Evolutionary conservation across 2,113 vertebrate species (phyloP).

Genomic region (Petroica traversi): DNA sequence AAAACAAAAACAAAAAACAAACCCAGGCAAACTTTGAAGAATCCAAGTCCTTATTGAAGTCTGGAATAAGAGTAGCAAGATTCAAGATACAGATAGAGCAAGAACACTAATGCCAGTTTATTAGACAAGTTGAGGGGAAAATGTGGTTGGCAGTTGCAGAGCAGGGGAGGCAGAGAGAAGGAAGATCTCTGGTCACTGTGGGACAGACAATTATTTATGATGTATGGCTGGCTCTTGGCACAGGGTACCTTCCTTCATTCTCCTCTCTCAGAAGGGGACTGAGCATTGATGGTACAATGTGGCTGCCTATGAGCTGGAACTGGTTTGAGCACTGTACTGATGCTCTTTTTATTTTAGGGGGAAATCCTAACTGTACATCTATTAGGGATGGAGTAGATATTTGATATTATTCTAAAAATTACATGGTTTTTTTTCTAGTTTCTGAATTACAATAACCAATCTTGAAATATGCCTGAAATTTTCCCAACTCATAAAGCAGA

Average conservation of each 20-base stretch:
- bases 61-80: background rate
- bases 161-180: background rate
- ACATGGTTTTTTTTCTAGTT: background rate
- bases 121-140: background rate
- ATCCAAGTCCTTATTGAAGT: background rate
- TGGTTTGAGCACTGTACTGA: rapidly evolving
- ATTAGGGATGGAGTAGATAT: background rate
- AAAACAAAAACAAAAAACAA: background rate
- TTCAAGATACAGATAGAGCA: background rate
- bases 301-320: background rate
- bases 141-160: background rate
- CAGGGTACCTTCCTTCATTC: background rate
- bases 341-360: background rate
- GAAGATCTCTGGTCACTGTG: background rate
- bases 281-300: background rate
- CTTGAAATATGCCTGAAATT: background rate
- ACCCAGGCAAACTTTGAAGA: background rate
- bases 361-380: background rate
- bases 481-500: background rate
- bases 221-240: background rate
- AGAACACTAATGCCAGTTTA: background rate
- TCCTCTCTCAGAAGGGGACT: background rate
- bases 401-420: background rate
- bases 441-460: background rate
- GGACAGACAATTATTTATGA: background rate